These are phyloP conservation scores for Phyllostomus discolor DNA, from an alignment of 2,113 vertebrate species.

Conservation along the genomic window DNA sequence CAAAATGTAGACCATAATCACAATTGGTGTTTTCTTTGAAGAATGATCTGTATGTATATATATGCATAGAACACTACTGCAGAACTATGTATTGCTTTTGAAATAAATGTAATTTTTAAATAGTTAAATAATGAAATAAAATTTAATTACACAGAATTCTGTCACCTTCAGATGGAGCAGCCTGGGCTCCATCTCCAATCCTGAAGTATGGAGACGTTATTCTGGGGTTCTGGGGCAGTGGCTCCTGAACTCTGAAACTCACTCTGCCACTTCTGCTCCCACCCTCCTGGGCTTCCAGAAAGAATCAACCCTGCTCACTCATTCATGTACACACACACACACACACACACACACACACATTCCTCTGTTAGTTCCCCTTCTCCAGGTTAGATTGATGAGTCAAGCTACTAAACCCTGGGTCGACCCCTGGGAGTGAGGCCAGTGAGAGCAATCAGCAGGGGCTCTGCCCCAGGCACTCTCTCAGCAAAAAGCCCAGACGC, in stretches of 20 bases:
- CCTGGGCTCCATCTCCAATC: neutral
- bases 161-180: neutral
- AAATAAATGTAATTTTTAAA: neutral
- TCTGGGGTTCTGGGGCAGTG: no score
- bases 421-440: neutral
- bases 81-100: neutral
- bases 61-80: neutral
- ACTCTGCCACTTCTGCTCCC: no score
- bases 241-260: neutral
- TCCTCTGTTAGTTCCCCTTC: neutral
- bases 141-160: neutral
- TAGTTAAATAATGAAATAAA: neutral
- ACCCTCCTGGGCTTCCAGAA: neutral
- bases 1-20: neutral
- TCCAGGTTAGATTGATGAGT: constrained; percentile 59
- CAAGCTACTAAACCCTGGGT: neutral
- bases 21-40: constrained; percentile 7
- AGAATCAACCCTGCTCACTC: neutral
- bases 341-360: neutral
- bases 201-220: neutral
- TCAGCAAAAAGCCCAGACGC: neutral
- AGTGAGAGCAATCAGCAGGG: neutral
- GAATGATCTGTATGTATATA: neutral
- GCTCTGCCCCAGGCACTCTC: constrained; percentile 40
- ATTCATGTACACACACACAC: neutral